A percentile compares a stretch with the other conserved stretches of the same genome.
Evolutionary conservation across 2,113 vertebrate species (phyloP).

Genomic region (Etheostoma cragini): DNA sequence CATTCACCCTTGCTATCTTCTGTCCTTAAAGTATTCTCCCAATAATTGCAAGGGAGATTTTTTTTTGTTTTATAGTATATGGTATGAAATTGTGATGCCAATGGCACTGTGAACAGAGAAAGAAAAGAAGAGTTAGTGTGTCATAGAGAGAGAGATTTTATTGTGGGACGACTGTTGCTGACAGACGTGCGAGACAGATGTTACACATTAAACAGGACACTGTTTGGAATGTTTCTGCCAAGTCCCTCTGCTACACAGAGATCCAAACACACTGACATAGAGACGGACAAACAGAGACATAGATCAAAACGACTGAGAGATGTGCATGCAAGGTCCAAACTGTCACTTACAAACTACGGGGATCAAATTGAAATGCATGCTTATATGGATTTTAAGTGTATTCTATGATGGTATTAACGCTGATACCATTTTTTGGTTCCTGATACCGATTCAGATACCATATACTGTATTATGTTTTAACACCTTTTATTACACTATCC

Average conservation of each 20-base stretch:
- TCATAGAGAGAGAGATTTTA: slow-evolving; percentile 21
- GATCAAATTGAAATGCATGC: slow-evolving; percentile 24
- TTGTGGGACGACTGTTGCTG: slow-evolving; percentile 1
- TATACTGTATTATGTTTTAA: no score
- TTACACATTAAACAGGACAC: slow-evolving; percentile 57
- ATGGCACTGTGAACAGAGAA: not conserved
- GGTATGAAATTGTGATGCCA: slow-evolving; percentile 32
- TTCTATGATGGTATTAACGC: slow-evolving; percentile 22
- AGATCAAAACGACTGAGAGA: slow-evolving; percentile 18
- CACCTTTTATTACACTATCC: no score
- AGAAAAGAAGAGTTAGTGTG: not conserved
- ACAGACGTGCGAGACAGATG: slow-evolving; percentile 60
- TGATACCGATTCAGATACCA: no score
- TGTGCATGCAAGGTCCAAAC: not conserved
- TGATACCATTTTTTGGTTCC: no score
- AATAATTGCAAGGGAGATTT: slow-evolving; percentile 22
- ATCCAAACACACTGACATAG: slow-evolving; percentile 26
- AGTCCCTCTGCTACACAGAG: slow-evolving; percentile 12
- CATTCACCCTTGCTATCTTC: slow-evolving; percentile 4
- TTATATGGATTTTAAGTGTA: slow-evolving; percentile 28
- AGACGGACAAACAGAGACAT: not conserved
- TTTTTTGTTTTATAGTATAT: slow-evolving; percentile 44
- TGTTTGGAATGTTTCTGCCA: slow-evolving; percentile 21
- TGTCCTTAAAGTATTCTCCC: slow-evolving; percentile 7
- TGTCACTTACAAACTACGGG: slow-evolving; percentile 3